phyloP scores from a whole-genome alignment of 2,888 invertebrate species.

The Apotomis capreana region DNA sequence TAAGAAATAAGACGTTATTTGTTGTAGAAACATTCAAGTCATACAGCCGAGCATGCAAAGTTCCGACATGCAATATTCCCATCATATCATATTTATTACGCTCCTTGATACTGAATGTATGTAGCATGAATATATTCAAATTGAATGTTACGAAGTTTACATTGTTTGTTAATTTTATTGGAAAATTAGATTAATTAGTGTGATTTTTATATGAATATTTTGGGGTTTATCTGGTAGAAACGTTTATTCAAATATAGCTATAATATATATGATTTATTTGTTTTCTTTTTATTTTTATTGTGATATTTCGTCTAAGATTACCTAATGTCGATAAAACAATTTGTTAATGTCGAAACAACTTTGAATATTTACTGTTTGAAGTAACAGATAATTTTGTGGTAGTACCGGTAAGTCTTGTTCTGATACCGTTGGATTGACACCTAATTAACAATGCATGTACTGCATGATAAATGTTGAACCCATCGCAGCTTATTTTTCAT shows the following conservation, averaged over 20 bases:
- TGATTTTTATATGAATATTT: constrained; percentile 84
- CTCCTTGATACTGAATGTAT: constrained; percentile 69
- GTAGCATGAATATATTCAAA: constrained; percentile 58
- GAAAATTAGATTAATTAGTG: constrained; percentile 76
- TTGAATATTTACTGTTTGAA: constrained; percentile 34
- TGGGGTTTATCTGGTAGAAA: constrained; percentile 83
- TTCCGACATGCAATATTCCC: constrained; percentile 72
- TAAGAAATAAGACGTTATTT: constrained; percentile 67
- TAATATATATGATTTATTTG: constrained; percentile 55
- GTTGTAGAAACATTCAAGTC: constrained; percentile 71
- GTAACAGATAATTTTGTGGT: neutral
- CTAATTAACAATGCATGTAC: constrained; percentile 63
- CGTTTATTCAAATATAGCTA: constrained; percentile 80
- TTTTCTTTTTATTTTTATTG: constrained; percentile 60
- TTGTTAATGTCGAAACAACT: neutral
- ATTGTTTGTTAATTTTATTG: constrained; percentile 83
- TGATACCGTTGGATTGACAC: constrained; percentile 45
- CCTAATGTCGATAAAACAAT: neutral
- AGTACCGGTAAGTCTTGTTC: constrained; percentile 66
- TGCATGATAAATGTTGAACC: constrained; percentile 60
- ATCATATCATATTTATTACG: constrained; percentile 71
- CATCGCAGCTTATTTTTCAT: constrained; percentile 63
- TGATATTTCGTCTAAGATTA: neutral
- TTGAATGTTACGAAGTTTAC: constrained; percentile 70
- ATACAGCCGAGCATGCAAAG: constrained; percentile 66